These are phyloP conservation scores for Onthophagus taurus DNA, from an alignment of 1,140 invertebrate genomes.

Conservation along the genomic window DNA sequence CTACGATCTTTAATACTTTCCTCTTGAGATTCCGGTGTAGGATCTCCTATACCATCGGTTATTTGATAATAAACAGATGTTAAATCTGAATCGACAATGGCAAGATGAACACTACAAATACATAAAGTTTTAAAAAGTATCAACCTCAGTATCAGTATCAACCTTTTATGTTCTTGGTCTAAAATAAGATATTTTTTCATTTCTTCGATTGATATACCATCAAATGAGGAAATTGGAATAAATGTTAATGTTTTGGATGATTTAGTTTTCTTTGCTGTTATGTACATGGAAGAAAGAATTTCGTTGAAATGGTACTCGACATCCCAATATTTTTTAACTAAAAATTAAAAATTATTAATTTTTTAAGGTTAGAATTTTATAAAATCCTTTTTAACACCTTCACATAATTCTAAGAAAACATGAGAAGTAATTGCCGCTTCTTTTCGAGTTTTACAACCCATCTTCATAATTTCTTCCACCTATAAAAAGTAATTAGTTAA, in stretches of 20 bases:
- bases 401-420: constrained; percentile 29
- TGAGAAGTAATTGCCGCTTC: constrained; percentile 21
- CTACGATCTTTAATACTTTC: constrained; percentile 20
- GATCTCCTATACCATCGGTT: constrained; percentile 19
- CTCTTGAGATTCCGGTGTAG: constrained; percentile 18
- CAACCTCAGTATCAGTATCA: background rate
- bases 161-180: constrained; percentile 1
- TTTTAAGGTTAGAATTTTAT: background rate
- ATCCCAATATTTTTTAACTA: constrained; percentile 28
- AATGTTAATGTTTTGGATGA: constrained; percentile 16
- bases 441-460: constrained; percentile 12
- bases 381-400: constrained; percentile 20
- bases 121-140: background rate
- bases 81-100: constrained; percentile 27
- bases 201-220: constrained; percentile 21
- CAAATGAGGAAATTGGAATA: constrained; percentile 21
- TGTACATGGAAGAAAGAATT: constrained; percentile 18
- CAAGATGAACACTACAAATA: constrained; percentile 22
- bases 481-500: background rate
- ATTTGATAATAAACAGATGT: constrained; percentile 32
- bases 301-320: constrained; percentile 21
- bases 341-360: constrained; percentile 13
- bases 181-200: constrained; percentile 15
- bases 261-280: constrained; percentile 23
- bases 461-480: constrained; percentile 12